Evolutionary conservation across 2,888 invertebrate species (phyloP).

Genomic region (Tetragnatha montana): DNA sequence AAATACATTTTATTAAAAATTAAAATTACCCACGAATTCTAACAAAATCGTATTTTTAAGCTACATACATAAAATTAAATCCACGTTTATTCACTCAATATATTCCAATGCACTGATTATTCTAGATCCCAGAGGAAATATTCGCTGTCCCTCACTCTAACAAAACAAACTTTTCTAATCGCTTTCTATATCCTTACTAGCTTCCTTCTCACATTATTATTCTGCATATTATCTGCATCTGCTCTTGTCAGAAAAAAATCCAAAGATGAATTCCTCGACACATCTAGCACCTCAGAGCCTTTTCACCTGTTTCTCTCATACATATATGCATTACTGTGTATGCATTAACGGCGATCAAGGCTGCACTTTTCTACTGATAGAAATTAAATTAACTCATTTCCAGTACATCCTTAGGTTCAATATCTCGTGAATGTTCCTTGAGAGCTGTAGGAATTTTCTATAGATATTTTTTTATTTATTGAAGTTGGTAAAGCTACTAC

Average conservation of each 20-base stretch:
- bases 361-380: slow-evolving; percentile 25
- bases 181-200: background rate
- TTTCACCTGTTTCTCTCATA: slow-evolving; percentile 45
- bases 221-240: slow-evolving; percentile 18
- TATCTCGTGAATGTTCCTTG: background rate
- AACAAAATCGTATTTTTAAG: too few species aligned
- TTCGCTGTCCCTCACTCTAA: background rate
- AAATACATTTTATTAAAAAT: too few species aligned
- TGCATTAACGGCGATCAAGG: slow-evolving; percentile 41
- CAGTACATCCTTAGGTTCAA: background rate
- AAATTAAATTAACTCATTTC: slow-evolving; percentile 50
- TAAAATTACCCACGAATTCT: too few species aligned
- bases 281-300: slow-evolving; percentile 24
- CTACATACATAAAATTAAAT: too few species aligned
- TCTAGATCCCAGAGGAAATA: background rate
- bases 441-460: too few species aligned
- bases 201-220: slow-evolving; percentile 14
- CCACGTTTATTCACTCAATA: background rate
- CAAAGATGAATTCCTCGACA: slow-evolving; percentile 40
- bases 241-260: slow-evolving; percentile 24
- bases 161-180: background rate
- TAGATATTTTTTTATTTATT: too few species aligned
- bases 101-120: background rate
- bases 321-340: slow-evolving; percentile 55
- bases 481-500: too few species aligned